Evolutionary conservation across 2,797 vertebrate genomes (phyloP).

Genomic region (Diplodus sargus): DNA sequence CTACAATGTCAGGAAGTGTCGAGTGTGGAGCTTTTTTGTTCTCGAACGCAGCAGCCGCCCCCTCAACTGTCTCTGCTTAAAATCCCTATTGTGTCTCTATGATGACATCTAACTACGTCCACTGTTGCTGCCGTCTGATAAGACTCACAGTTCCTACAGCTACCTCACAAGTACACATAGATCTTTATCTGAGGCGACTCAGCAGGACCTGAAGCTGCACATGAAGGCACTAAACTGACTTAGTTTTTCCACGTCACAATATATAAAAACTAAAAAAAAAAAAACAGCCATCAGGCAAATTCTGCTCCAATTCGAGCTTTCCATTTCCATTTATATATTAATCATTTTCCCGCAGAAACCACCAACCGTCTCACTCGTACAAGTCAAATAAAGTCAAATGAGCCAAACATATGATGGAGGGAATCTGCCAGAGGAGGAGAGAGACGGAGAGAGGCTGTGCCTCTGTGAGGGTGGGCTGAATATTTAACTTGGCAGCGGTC

Average conservation of each 20-base stretch:
- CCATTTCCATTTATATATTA: not conserved
- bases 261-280: too few species aligned
- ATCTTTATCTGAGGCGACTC: too few species aligned
- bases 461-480: constrained; percentile 10
- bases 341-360: not conserved
- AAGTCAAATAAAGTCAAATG: constrained; percentile 16
- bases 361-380: not conserved
- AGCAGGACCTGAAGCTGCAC: too few species aligned
- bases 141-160: too few species aligned
- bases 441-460: not conserved
- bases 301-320: not conserved
- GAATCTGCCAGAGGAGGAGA: constrained; percentile 8
- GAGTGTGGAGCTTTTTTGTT: too few species aligned
- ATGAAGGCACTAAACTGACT: not conserved
- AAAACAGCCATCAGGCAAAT: not conserved
- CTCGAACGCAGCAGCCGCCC: too few species aligned
- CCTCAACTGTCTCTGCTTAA: too few species aligned
- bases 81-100: too few species aligned
- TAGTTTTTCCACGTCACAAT: not conserved
- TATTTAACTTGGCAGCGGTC: constrained; percentile 35
- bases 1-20: too few species aligned
- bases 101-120: too few species aligned
- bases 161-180: too few species aligned
- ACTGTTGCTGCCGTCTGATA: too few species aligned
- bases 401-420: not conserved